Conservation (phyloP, 2,888 invertebrate species). For the Rhogogaster chlorosoma region DNA sequence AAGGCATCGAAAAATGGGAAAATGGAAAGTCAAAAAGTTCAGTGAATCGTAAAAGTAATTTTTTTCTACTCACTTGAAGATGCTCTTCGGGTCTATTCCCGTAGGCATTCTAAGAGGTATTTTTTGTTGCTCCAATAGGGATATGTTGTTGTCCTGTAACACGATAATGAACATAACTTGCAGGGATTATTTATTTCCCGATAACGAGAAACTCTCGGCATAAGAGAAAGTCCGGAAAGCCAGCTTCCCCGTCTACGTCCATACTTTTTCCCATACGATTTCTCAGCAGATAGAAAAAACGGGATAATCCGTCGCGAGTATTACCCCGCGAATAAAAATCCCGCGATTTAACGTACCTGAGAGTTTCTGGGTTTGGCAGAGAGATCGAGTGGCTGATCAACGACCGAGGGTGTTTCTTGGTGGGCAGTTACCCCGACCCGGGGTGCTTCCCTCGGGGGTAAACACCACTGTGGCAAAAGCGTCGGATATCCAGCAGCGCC, state of each 20-base stretch:
- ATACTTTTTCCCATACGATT: no score
- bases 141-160: slow-evolving; percentile 75
- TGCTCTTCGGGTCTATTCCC: slow-evolving; percentile 81
- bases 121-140: slow-evolving; percentile 76
- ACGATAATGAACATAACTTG: neutral
- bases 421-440: slow-evolving; percentile 73
- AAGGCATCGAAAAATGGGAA: neutral
- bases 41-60: neutral
- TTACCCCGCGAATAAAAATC: no score
- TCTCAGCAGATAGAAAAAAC: no score
- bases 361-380: slow-evolving; percentile 86
- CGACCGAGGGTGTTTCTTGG: slow-evolving; percentile 74
- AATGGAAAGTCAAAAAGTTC: neutral
- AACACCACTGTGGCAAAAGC: slow-evolving; percentile 76
- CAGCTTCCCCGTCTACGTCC: no score
- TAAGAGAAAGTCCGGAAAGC: no score
- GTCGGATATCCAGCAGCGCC: slow-evolving; percentile 68
- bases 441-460: slow-evolving; percentile 77
- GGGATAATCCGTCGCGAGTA: no score
- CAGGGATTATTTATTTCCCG: neutral
- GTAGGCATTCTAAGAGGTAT: slow-evolving; percentile 77
- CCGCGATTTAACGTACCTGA: slow-evolving; percentile 66
- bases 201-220: no score
- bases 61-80: slow-evolving; percentile 84
- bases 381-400: slow-evolving; percentile 92